Evolutionary conservation across 37 sponge, comb jelly and placozoan genomes (phyloP), one percentile per base, ranked within the genome.

Genomic region (Cliona cf. orientalis): DNA sequence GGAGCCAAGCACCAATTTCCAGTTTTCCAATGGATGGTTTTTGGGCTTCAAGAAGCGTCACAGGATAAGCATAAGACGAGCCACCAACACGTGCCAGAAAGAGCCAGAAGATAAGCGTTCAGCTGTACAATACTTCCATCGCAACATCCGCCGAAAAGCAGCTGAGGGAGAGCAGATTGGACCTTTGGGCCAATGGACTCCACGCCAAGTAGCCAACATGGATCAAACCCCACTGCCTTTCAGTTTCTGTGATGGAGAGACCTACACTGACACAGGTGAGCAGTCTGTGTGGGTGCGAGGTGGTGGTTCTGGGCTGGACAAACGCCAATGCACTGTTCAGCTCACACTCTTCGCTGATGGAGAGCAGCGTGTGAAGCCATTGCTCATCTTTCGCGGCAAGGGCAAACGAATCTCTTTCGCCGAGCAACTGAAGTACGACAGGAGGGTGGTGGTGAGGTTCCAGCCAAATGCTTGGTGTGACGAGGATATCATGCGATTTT

Each of bases 331-430:
- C 37, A 85, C 70, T 12, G 78, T 68, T 1, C 86, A 85, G 42
- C 60, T 85, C 6, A 85, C 79, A 6, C 22, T 85, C 21, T 76
- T 85, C 74, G 86, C 86, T 36, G 86, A 85, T 61, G 79, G 78
- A 46, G 71, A 71, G 68, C 62, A 78, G 7, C 21, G 86, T 37
- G 79, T 85, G 63, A 78, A 78, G 40, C 79, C 78, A 2, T 45
- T 85, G 11, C 43, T 85, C 1, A 67, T 85, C 44, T 85, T 85
- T 28, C 26, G 42, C 40, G 86, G 86, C 25, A 78, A 36, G 19
- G 86, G 86, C 2, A 77, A 69, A 53, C 23, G 72, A 37, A 85
- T 77, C 33, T 5, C 80, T 36, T 26, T 79, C 5, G 59, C 0
- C 79, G 86, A 84, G 42, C 38, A 14, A 22, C 49, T 63, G 9